Percentiles rank a stretch among this genome's conserved stretches.
Conservation (phyloP, 2,888 invertebrate species). For the Tipula unca region DNA sequence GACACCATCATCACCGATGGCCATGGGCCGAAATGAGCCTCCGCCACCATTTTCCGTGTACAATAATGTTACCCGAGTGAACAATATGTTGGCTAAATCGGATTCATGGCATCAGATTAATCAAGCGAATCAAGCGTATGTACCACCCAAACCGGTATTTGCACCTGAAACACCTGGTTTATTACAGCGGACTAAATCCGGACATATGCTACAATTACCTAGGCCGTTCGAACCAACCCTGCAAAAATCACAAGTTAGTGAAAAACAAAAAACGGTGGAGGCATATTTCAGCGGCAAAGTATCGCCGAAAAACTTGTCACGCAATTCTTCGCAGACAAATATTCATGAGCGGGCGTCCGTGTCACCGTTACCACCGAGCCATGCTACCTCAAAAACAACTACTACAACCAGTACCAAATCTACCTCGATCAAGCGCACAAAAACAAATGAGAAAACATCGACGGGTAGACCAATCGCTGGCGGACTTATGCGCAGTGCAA, state of each 20-base stretch:
- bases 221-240: constrained; percentile 76
- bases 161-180: constrained; percentile 28
- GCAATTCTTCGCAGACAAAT: constrained; percentile 31
- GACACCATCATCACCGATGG: constrained; percentile 29
- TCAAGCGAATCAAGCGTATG: constrained; percentile 34
- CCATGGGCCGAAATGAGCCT: not conserved
- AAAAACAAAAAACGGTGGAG: constrained; percentile 64
- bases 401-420: constrained; percentile 31
- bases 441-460: constrained; percentile 46
- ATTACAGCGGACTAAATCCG: constrained; percentile 56
- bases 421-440: constrained; percentile 41
- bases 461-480: constrained; percentile 40
- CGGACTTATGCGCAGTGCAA: constrained; percentile 62
- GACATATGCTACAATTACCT: constrained; percentile 62
- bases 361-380: not conserved
- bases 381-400: constrained; percentile 29
- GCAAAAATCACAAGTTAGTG: constrained; percentile 54
- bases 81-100: constrained; percentile 50
- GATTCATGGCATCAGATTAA: constrained; percentile 74
- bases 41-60: constrained; percentile 24
- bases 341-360: constrained; percentile 20
- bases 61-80: not conserved
- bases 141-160: constrained; percentile 29
- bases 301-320: constrained; percentile 37
- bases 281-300: constrained; percentile 56